Evolutionary conservation across 2,113 vertebrate genomes (phyloP).

Genomic region (Dermatemys mawii): DNA sequence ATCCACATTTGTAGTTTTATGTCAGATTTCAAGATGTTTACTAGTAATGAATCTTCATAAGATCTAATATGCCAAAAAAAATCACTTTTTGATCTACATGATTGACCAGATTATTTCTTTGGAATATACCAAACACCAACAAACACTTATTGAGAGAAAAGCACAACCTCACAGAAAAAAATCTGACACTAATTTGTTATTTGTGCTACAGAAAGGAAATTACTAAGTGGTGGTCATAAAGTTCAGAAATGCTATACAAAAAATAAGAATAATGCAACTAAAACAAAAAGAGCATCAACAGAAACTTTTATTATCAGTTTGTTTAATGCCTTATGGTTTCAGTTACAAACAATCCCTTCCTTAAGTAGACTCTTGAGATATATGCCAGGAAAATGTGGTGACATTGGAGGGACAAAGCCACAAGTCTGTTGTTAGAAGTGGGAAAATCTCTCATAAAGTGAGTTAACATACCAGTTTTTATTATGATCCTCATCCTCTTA

Average conservation of each 20-base stretch:
- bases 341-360: constrained; percentile 29
- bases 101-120: background rate
- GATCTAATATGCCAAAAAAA: background rate
- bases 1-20: background rate
- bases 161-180: constrained; percentile 27
- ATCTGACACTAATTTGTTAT: constrained; percentile 44
- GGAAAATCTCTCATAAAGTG: constrained; percentile 7
- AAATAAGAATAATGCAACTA: constrained; percentile 38
- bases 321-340: constrained; percentile 37
- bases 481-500: constrained; percentile 55
- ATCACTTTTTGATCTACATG: background rate
- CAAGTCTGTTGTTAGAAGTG: background rate
- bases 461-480: constrained; percentile 8
- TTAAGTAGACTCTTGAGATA: constrained; percentile 6
- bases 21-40: rapidly evolving
- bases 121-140: background rate
- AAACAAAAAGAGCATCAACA: constrained; percentile 49
- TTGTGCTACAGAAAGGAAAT: constrained; percentile 61
- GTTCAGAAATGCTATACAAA: constrained; percentile 13
- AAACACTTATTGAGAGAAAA: background rate
- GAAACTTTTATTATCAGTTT: constrained; percentile 43
- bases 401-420: background rate
- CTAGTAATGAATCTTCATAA: rapidly evolving
- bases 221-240: constrained; percentile 32
- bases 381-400: constrained; percentile 26